Conservation (phyloP, 2,797 vertebrate species). For the Taeniopygia guttata region DNA sequence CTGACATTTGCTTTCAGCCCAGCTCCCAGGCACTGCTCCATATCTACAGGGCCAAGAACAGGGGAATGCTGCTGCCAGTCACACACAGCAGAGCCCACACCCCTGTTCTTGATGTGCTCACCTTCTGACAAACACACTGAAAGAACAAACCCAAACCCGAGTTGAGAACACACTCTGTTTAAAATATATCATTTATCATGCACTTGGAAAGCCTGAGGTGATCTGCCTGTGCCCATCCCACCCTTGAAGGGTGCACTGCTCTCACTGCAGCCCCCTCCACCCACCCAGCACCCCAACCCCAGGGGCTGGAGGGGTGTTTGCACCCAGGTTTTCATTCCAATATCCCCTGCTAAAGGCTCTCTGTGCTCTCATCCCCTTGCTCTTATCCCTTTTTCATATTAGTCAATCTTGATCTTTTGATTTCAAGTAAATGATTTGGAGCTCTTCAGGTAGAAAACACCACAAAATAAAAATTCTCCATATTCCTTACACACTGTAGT, state of each 20-base stretch:
- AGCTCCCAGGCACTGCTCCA: neutral
- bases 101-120: fast-evolving
- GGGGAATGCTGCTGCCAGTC: fast-evolving
- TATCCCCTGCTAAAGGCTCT: neutral
- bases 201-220: neutral
- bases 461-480: neutral
- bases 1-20: neutral
- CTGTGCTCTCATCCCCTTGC: neutral
- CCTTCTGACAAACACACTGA: neutral
- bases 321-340: slow-evolving; percentile 31
- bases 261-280: neutral
- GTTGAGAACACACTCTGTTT: neutral
- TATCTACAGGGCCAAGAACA: fast-evolving
- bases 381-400: neutral
- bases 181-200: fast-evolving
- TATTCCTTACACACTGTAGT: neutral
- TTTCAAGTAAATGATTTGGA: slow-evolving; percentile 8
- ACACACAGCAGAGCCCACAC: neutral
- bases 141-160: neutral
- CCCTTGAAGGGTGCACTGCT: neutral
- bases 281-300: neutral
- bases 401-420: slow-evolving; percentile 16
- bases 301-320: neutral
- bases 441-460: neutral
- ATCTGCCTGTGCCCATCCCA: neutral